phyloP scores from a whole-genome alignment of 2,113 vertebrate species.

The Xenopus laevis region DNA sequence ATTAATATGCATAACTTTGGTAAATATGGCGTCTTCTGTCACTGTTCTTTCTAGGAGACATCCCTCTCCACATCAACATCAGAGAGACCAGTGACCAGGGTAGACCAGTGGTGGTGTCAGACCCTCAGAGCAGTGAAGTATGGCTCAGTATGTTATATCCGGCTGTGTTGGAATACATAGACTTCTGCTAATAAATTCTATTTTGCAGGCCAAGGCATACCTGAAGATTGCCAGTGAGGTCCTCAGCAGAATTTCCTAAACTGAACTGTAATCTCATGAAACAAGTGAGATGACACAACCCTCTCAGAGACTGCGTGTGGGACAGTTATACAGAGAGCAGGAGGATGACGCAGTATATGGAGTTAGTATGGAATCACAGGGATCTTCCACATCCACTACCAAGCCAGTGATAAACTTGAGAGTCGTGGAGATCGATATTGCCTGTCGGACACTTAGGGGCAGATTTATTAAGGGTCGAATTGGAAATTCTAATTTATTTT shows the following conservation, averaged over 20 bases:
- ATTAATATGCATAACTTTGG: too few relatives aligned
- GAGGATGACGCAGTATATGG: too few relatives aligned
- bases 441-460: too few relatives aligned
- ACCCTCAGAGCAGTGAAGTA: slow-evolving; percentile 80
- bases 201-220: slow-evolving; percentile 28
- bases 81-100: slow-evolving; percentile 85
- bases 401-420: not conserved
- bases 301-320: not conserved
- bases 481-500: too few relatives aligned
- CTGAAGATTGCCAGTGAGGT: slow-evolving; percentile 22
- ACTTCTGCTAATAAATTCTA: not conserved
- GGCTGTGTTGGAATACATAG: not conserved
- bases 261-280: not conserved
- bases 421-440: too few relatives aligned
- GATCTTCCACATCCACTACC: not conserved
- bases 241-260: slow-evolving; percentile 17
- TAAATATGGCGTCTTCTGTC: not conserved
- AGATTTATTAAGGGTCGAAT: too few relatives aligned
- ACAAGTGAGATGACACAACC: not conserved
- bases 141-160: not conserved
- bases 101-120: slow-evolving; percentile 84
- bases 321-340: not conserved
- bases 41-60: slow-evolving; percentile 75
- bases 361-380: not conserved
- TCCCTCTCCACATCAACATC: slow-evolving; percentile 88